Conservation (phyloP, 2,113 vertebrate genomes). For the Centropus unirufus region DNA sequence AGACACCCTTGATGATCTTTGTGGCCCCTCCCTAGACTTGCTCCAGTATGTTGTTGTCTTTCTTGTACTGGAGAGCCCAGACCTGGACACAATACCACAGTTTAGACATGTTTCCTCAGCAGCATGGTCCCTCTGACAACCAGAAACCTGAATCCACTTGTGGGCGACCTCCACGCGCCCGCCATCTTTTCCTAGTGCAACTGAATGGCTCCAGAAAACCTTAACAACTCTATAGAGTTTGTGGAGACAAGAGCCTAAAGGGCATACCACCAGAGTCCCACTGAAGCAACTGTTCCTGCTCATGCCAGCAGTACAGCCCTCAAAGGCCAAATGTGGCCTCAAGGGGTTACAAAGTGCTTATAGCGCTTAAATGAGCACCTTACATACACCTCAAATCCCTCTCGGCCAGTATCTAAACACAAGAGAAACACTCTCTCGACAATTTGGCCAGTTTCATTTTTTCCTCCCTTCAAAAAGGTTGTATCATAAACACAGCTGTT, state of each 20-base stretch:
- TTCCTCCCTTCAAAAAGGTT: not conserved
- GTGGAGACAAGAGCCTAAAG: not conserved
- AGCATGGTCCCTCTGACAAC: accelerated
- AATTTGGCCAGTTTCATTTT: not conserved
- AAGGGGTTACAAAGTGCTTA: accelerated
- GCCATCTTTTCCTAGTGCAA: not conserved
- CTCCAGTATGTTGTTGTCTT: accelerated
- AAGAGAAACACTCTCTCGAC: not conserved
- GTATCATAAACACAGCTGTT: not conserved
- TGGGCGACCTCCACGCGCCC: not conserved
- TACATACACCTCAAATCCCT: not conserved
- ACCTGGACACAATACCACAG: not conserved
- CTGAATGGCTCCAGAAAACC: not conserved
- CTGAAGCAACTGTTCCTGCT: not conserved
- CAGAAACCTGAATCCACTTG: not conserved
- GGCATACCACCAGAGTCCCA: accelerated
- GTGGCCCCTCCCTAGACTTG: not conserved
- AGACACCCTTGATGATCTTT: not conserved
- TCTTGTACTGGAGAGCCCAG: not conserved
- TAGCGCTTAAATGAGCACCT: too few species aligned
- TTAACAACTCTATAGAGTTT: not conserved
- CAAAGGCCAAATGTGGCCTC: accelerated
- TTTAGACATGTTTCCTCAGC: not conserved
- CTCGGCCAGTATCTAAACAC: not conserved
- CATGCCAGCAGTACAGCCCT: not conserved